A percentile compares a stretch with the other conserved stretches of the same genome.
phyloP scores from a whole-genome alignment of 2,888 invertebrate genomes.

The Dryobotodes eremita region DNA sequence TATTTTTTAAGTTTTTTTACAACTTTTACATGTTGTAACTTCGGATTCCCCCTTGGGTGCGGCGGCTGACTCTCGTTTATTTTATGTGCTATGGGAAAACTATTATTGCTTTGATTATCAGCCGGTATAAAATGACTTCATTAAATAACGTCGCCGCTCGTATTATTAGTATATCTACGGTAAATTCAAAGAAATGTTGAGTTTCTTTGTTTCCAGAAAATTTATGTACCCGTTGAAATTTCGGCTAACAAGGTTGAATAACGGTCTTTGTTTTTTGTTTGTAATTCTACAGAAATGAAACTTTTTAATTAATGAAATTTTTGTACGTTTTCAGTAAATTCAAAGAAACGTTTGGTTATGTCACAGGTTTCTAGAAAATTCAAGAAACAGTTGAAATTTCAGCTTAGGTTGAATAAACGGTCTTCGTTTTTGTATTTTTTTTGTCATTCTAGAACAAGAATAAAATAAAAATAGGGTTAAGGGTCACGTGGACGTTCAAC shows the following conservation, averaged over 20 bases:
- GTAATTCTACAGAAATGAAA: background rate
- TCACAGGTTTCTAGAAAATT: background rate
- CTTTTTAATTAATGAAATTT: no score
- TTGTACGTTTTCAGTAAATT: no score
- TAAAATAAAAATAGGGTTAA: background rate
- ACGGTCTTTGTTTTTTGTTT: background rate
- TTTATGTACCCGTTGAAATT: background rate
- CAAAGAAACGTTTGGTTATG: background rate
- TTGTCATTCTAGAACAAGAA: background rate
- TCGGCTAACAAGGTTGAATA: background rate
- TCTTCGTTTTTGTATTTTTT: background rate
- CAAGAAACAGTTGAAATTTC: background rate
- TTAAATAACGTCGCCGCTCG: no score
- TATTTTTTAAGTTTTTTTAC: no score
- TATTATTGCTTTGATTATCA: no score
- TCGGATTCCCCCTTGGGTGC: no score
- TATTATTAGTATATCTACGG: background rate
- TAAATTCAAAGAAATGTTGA: slow-evolving; percentile 12
- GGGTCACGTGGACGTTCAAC: background rate
- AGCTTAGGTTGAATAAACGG: background rate
- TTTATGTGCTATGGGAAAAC: no score
- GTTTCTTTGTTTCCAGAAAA: background rate
- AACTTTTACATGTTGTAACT: no score
- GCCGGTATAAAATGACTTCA: no score
- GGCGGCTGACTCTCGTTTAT: no score